Evolutionary conservation across 1,140 invertebrate genomes (phyloP).

Genomic region (Contarinia nasturtii): DNA sequence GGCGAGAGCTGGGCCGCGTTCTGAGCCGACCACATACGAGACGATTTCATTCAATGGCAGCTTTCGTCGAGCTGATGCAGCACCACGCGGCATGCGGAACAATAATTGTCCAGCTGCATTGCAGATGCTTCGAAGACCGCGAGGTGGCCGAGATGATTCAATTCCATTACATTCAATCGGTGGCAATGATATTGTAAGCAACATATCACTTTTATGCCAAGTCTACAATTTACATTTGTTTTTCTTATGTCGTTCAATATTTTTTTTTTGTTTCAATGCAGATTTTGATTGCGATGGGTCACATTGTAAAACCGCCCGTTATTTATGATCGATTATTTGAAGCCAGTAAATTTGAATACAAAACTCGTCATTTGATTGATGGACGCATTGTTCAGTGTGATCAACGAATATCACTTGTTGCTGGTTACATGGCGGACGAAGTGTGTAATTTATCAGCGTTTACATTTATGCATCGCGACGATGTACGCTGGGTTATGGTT

Average conservation of each 20-base stretch:
- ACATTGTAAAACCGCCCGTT: slow-evolving; percentile 40
- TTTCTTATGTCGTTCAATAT: slow-evolving; percentile 1
- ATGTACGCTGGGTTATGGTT: slow-evolving; percentile 64
- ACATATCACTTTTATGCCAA: background rate
- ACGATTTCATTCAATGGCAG: slow-evolving; percentile 36
- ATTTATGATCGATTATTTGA: slow-evolving; percentile 49
- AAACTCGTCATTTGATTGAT: slow-evolving; percentile 64
- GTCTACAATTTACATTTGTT: background rate
- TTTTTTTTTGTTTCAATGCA: slow-evolving; percentile 9
- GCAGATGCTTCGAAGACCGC: slow-evolving; percentile 25
- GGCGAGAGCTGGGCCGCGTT: slow-evolving; percentile 36
- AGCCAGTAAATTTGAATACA: slow-evolving; percentile 61
- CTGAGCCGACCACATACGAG: slow-evolving; percentile 44
- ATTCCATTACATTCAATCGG: slow-evolving; percentile 27
- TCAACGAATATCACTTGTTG: slow-evolving; percentile 64
- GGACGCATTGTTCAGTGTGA: slow-evolving; percentile 69
- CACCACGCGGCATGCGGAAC: slow-evolving; percentile 18
- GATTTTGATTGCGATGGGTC: slow-evolving; percentile 47
- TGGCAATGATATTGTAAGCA: slow-evolving; percentile 34
- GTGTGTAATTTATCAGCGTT: slow-evolving; percentile 63
- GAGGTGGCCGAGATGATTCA: slow-evolving; percentile 26
- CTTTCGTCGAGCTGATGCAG: slow-evolving; percentile 28
- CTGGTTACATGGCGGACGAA: slow-evolving; percentile 69
- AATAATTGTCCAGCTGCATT: slow-evolving; percentile 25
- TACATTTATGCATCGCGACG: slow-evolving; percentile 69